Base-by-base conservation (phyloP, 2,888 invertebrate genomes). In the Petrophora chlorosata region DNA sequence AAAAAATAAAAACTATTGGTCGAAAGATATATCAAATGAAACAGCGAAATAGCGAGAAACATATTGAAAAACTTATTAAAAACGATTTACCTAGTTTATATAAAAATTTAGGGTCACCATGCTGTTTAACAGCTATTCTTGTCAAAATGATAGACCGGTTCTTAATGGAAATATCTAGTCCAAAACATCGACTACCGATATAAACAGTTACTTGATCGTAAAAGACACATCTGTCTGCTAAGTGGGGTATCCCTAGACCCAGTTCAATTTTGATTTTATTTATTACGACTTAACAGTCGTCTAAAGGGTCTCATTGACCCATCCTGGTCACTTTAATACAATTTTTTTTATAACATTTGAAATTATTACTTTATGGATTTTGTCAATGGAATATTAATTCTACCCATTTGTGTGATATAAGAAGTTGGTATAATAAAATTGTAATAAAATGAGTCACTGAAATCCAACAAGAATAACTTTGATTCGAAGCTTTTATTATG, bases 151-250 rank as follows among this genome's bases (percentile, higher is more conserved):
- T 40, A 53, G 42, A 61, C 61, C 58, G 61, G 61, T 61, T 61
- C 10, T 36, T 49, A 54, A 61, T 54, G 40, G 52, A 58, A 58
- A 54, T 51, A 58, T 60, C 51, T 58, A 58, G 58, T 56, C 32
- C 54, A 41, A 53, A 45, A 57, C 56, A 51, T 48, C 53, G 53
- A 55, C 54, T 57, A 52, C 51, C 53, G 46, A 57, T 55, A 52
- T 46, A 49, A 49, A 73, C 73, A 68, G 70, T 72, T 71, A 73
- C 50, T 28, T 49, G 63, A 60, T 65, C 72, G 62, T 71, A 67
- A 66, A 72, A 69, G 56, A 65, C 51, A 65, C 64, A 48, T 63
- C 58, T 66, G 59, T 55, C 59, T 43, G 38, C 49, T 46, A 59
- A 59, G 45, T 54, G 48, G 48, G 54, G 56, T 57, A 47, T 59